Conservation (phyloP, 1,140 invertebrate genomes). For the Drosophila navojoa region DNA sequence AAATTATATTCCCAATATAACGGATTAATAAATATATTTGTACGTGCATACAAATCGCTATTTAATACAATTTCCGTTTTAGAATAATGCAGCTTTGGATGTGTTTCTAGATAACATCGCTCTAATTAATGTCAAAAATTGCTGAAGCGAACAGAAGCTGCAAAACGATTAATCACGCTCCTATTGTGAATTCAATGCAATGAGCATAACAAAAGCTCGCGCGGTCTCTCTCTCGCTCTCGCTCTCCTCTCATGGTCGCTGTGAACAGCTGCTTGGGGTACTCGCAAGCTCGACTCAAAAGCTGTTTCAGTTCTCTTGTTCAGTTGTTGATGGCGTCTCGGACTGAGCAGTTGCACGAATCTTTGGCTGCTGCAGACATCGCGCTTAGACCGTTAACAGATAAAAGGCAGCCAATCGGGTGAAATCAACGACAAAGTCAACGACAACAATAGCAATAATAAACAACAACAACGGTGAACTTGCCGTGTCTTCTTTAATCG, state of each 20-base stretch:
- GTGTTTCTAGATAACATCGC: constrained; percentile 45
- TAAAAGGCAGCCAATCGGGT: constrained; percentile 55
- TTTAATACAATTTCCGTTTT: constrained; percentile 55
- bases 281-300: constrained; percentile 68
- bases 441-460: constrained; percentile 23
- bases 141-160: constrained; percentile 47
- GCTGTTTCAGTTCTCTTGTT: constrained; percentile 33
- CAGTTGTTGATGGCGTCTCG: constrained; percentile 56
- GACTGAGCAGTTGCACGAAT: constrained; percentile 54
- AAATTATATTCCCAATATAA: not conserved
- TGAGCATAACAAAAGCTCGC: constrained; percentile 36
- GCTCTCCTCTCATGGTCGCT: not conserved
- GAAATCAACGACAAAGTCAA: constrained; percentile 64
- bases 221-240: constrained; percentile 6
- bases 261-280: constrained; percentile 35
- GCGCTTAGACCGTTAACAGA: constrained; percentile 20
- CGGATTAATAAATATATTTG: not conserved
- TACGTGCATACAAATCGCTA: not conserved
- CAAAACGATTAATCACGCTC: constrained; percentile 24
- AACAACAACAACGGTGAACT: constrained; percentile 11
- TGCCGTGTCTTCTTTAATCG: constrained; percentile 41
- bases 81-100: constrained; percentile 47
- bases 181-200: constrained; percentile 46
- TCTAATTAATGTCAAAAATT: constrained; percentile 59
- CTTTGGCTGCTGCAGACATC: constrained; percentile 19